A percentile compares a stretch with the other conserved stretches of the same genome.
These are phyloP conservation scores for Vultur gryphus DNA, from an alignment of 2,797 vertebrate species.

Conservation along the genomic window DNA sequence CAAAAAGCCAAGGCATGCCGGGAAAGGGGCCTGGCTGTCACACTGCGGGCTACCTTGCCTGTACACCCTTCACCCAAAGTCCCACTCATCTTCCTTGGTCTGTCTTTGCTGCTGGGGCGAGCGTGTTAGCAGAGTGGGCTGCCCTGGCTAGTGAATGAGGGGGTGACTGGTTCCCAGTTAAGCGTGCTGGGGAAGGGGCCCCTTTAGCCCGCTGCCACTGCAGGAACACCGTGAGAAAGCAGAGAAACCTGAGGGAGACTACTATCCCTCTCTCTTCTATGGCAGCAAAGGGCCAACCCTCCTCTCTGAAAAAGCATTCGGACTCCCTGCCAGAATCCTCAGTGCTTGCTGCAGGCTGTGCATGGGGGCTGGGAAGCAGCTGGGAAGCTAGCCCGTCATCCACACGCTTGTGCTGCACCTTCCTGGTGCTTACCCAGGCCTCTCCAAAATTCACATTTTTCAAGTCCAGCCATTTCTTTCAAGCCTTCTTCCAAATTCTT, in stretches of 20 bases:
- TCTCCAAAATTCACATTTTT: not conserved
- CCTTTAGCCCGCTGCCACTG: fast-evolving
- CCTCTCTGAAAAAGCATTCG: not conserved
- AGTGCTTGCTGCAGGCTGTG: fast-evolving
- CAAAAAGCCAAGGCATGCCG: fast-evolving
- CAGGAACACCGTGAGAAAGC: not conserved
- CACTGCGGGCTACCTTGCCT: not conserved
- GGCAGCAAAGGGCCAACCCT: not conserved
- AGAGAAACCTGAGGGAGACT: not conserved
- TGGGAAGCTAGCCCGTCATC: fast-evolving
- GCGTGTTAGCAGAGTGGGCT: fast-evolving
- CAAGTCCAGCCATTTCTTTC: not conserved
- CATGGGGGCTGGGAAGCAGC: fast-evolving
- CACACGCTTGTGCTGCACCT: fast-evolving
- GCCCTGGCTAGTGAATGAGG: fast-evolving
- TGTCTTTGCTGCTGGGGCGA: not conserved
- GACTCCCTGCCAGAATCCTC: not conserved
- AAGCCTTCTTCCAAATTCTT: not conserved
- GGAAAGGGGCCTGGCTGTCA: not conserved
- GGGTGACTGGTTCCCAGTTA: not conserved
- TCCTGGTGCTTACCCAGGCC: not conserved
- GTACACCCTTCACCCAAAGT: not conserved
- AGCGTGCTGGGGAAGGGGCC: fast-evolving
- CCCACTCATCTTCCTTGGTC: fast-evolving
- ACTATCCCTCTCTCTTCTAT: fast-evolving